phyloP scores from a whole-genome alignment of 37 sponge, comb jelly and placozoan genomes.

The Hormiphora californensis region DNA sequence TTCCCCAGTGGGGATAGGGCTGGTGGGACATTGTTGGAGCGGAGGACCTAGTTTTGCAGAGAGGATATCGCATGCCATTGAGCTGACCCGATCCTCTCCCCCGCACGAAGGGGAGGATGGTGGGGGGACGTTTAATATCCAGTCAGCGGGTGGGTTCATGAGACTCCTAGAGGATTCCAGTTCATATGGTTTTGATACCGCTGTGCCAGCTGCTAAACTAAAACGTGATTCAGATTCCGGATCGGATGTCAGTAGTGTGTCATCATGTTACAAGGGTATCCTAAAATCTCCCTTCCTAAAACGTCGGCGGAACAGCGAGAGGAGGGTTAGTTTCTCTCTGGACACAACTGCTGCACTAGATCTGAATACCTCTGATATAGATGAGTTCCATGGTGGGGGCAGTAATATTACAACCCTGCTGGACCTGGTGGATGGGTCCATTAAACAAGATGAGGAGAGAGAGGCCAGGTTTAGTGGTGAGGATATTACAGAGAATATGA shows the following conservation, averaged over 20 bases:
- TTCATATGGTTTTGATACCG: too few relatives aligned
- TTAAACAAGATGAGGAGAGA: conserved; percentile 20
- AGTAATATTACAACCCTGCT: not conserved
- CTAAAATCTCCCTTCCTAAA: conserved; percentile 8
- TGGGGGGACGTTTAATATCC: conserved; percentile 6
- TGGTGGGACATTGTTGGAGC: too few relatives aligned
- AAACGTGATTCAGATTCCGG: not conserved
- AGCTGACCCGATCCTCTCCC: too few relatives aligned
- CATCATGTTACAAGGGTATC: not conserved
- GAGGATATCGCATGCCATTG: too few relatives aligned
- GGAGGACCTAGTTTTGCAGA: too few relatives aligned
- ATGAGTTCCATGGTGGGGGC: not conserved
- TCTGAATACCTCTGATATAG: not conserved
- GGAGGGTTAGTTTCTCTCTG: conserved; percentile 29
- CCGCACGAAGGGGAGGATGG: too few relatives aligned
- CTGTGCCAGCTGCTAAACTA: too few relatives aligned
- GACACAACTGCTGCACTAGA: too few relatives aligned
- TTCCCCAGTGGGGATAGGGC: too few relatives aligned
- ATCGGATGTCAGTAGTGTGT: conserved; percentile 3
- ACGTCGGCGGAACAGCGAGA: not conserved
- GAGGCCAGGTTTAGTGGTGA: too few relatives aligned
- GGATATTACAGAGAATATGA: too few relatives aligned
- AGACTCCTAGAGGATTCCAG: conserved; percentile 39
- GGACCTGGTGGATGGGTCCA: conserved; percentile 31
- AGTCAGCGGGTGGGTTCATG: conserved; percentile 20